These are phyloP conservation scores for Tyrophagus putrescentiae DNA, from an alignment of 1,140 invertebrate genomes.

Conservation along the genomic window DNA sequence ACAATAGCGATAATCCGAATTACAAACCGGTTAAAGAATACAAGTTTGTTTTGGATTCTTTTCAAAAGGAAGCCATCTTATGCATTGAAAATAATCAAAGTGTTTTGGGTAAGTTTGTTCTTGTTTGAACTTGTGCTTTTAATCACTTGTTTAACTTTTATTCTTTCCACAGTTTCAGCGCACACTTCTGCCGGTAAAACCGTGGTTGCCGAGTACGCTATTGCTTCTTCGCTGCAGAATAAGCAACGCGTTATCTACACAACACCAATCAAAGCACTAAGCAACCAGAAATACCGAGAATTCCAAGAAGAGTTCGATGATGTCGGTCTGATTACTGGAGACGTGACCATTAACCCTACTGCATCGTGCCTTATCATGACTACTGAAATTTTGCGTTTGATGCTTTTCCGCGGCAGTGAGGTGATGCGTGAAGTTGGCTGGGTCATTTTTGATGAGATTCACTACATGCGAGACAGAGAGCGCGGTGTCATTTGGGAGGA, in stretches of 20 bases:
- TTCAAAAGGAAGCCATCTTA: constrained; percentile 91
- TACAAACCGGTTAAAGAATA: constrained; percentile 75
- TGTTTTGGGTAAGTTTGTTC: constrained; percentile 48
- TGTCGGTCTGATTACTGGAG: constrained; percentile 93
- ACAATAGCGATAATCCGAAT: constrained; percentile 31
- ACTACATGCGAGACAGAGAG: constrained; percentile 99
- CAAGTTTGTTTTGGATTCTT: constrained; percentile 87
- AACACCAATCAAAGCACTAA: constrained; percentile 96
- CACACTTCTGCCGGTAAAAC: constrained; percentile 99
- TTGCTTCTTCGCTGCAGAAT: constrained; percentile 49
- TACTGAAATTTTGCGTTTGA: constrained; percentile 95
- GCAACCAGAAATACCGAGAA: constrained; percentile 98
- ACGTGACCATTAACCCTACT: constrained; percentile 96
- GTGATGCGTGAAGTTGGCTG: constrained; percentile 96
- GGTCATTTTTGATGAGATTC: constrained; percentile 99
- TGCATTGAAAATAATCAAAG: constrained; percentile 96
- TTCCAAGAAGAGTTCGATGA: constrained; percentile 95
- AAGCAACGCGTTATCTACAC: constrained; percentile 95
- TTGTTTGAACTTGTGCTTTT: not conserved
- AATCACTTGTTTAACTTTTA: not conserved
- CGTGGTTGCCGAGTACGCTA: constrained; percentile 85
- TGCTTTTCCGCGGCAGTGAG: constrained; percentile 96
- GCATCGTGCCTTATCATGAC: constrained; percentile 99
- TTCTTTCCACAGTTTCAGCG: constrained; percentile 38
- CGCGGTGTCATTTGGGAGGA: constrained; percentile 99